Base-by-base conservation (phyloP, 2,797 vertebrate species). In the Molossus alvarezi region DNA sequence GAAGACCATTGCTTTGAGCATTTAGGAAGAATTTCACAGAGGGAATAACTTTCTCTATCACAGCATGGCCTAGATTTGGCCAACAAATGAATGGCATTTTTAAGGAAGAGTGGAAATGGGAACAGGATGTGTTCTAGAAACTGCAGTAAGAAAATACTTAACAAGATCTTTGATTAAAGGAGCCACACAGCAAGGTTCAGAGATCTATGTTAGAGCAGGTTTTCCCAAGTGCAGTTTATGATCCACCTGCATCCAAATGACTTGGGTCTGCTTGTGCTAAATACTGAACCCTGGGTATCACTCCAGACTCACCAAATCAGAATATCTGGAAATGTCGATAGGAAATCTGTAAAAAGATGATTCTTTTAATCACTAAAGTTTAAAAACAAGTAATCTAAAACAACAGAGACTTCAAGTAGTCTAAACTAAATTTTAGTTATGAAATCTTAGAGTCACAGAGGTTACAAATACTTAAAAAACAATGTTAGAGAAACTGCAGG, bases 361-460 rank as follows among this genome's bases (percentile, higher is more conserved):
- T 64, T 80, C 14, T 79, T 95, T 87, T 94, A 27, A 79, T 53
- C 21, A 45, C 23, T 67, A 53, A 72, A 65, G 10, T 69, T 83
- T 83, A 41, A 77, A 95, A 90, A 77, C 23, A 76, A 57, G 10
- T 27, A 69, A 57, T 69, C 20, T 62, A 81, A 53, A 53, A 76
- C 55, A 90, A 65, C 18, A 5, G 23, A 94, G 21, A 76, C 51
- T 84, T 88, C 13, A 13, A 71, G 27, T 62, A 48, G 45, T 64
- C 27, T n/a, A 82, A 97, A 95, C 0, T 21, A 88, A 95, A 95
- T 96, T 97, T 84, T 79, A 97, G 5, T 83, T 97, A 10, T 58
- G 45, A 96, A 48, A 88, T 82, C 67, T 89, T 1, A 1, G 92
- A 88, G 23, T 93, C 95, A 92, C 11, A 97, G 84, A 96, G 88